phyloP scores from a whole-genome alignment of 2,113 vertebrate genomes.

The Cygnus atratus region DNA sequence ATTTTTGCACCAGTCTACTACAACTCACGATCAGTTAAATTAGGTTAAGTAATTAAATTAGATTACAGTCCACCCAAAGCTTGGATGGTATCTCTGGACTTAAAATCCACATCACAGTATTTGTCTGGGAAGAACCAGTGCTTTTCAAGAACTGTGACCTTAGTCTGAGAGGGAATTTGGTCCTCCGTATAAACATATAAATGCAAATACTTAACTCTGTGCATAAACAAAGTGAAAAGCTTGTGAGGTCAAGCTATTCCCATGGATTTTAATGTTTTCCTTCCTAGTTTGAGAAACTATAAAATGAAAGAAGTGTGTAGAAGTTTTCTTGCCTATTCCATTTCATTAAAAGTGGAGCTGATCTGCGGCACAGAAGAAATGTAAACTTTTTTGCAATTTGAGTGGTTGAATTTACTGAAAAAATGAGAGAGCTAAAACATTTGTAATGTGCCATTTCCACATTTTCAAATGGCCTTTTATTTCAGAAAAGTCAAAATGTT shows the following conservation, averaged over 20 bases:
- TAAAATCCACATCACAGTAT: background rate
- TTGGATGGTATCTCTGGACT: conserved; percentile 31
- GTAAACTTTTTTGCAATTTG: background rate
- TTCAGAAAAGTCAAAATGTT: conserved; percentile 28
- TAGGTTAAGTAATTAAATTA: conserved; percentile 49
- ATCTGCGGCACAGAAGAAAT: background rate
- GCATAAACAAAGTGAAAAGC: background rate
- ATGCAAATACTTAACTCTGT: background rate
- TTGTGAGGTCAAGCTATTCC: background rate
- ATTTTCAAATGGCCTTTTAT: conserved; percentile 5
- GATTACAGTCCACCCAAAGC: conserved; percentile 1
- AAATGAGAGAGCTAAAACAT: conserved; percentile 3
- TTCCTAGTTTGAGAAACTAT: background rate
- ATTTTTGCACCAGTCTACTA: background rate
- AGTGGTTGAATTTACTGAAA: background rate
- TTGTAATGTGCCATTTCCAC: background rate
- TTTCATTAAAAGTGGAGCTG: background rate
- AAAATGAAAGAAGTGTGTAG: background rate
- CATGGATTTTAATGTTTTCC: background rate
- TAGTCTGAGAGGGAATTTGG: background rate
- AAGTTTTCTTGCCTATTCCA: background rate
- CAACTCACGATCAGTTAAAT: conserved; percentile 23
- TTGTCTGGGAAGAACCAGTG: background rate
- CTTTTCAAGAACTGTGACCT: background rate
- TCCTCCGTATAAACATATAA: background rate